These are phyloP conservation scores for Amblyraja radiata DNA, from an alignment of 2,797 vertebrate species.

Conservation along the genomic window DNA sequence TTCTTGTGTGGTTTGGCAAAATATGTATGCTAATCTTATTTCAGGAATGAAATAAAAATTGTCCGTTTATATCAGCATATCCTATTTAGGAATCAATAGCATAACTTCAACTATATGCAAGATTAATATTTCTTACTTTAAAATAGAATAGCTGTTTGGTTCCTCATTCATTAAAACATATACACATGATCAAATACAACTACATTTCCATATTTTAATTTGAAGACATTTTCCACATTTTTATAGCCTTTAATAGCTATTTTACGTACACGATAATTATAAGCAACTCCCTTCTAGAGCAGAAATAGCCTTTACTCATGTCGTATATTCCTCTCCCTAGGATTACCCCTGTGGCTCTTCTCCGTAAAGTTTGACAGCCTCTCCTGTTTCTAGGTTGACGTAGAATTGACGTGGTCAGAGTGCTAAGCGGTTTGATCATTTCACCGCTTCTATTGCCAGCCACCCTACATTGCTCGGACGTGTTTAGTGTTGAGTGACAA, in stretches of 20 bases:
- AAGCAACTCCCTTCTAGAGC: neutral
- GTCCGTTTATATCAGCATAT: neutral
- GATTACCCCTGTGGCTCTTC: neutral
- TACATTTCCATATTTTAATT: neutral
- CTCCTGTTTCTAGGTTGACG: neutral
- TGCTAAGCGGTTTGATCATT: neutral
- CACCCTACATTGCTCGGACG: neutral
- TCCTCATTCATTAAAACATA: neutral
- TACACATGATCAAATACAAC: neutral
- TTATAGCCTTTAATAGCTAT: neutral
- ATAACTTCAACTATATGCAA: neutral
- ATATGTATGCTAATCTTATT: neutral
- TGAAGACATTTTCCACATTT: neutral
- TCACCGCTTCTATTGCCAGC: neutral
- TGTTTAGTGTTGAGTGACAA: neutral
- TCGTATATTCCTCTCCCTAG: neutral
- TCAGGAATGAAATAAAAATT: neutral
- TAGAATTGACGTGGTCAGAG: neutral
- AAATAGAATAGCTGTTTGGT: neutral
- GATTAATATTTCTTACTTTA: neutral
- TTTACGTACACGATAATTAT: neutral
- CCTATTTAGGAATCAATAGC: neutral
- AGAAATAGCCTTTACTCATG: neutral
- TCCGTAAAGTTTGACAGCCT: neutral
- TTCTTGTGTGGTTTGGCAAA: neutral